phyloP scores from a whole-genome alignment of 2,797 vertebrate species.

The Microhierax caerulescens region DNA sequence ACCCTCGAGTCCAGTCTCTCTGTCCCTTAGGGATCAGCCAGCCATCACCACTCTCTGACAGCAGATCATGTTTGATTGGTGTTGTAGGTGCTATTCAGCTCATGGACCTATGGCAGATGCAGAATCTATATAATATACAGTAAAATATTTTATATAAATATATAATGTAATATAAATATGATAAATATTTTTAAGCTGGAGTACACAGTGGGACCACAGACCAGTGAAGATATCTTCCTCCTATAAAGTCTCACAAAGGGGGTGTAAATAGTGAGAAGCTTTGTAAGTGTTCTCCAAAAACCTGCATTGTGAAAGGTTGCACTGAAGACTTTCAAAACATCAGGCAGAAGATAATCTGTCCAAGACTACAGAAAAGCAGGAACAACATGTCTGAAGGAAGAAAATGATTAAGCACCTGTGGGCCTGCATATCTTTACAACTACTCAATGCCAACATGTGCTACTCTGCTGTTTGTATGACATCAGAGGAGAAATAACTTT shows the following conservation, averaged over 20 bases:
- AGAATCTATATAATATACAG: background rate
- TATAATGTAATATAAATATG: too few species aligned
- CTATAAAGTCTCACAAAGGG: background rate
- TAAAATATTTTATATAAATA: too few species aligned
- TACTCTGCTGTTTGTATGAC: background rate
- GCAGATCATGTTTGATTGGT: rapidly evolving
- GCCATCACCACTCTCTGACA: background rate
- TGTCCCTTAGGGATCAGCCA: background rate
- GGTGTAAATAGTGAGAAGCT: background rate
- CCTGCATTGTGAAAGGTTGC: background rate
- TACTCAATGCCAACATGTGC: background rate
- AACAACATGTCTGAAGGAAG: background rate
- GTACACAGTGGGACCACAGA: background rate
- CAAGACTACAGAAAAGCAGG: background rate
- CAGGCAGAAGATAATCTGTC: background rate
- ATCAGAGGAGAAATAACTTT: background rate
- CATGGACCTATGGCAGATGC: background rate
- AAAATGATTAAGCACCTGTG: background rate
- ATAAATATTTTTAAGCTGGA: background rate
- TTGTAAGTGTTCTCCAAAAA: background rate
- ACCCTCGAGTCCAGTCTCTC: background rate
- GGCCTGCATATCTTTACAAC: background rate
- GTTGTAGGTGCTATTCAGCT: background rate
- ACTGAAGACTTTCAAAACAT: background rate
- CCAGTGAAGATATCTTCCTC: background rate